A percentile compares a stretch with the other conserved stretches of the same genome.
Conservation (phyloP, 2,797 vertebrate species). For the Anguilla megastoma region DNA sequence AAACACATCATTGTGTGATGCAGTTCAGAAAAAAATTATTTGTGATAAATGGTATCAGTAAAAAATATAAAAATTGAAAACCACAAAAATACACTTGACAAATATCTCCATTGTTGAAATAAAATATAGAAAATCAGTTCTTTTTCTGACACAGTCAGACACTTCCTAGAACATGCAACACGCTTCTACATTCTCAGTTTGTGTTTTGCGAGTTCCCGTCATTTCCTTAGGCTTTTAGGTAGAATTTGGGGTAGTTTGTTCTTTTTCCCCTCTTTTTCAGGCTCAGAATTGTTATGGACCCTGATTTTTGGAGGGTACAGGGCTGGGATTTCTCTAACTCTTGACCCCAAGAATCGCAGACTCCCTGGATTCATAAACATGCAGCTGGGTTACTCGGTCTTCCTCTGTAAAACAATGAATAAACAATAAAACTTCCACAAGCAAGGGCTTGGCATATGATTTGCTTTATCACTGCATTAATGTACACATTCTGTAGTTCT, state of each 20-base stretch:
- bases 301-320: neutral
- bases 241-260: neutral
- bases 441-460: neutral
- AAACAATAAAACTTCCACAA: neutral
- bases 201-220: neutral
- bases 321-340: neutral
- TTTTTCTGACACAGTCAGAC: neutral
- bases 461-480: neutral
- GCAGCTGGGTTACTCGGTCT: neutral
- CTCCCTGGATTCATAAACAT: neutral
- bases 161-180: neutral
- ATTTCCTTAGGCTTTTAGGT: neutral
- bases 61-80: conserved; percentile 6
- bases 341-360: neutral
- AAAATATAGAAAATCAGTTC: neutral
- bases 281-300: neutral
- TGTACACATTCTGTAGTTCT: neutral
- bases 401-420: neutral
- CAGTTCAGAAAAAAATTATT: neutral
- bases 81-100: neutral
- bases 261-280: neutral
- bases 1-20: neutral
- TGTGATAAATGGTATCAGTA: neutral
- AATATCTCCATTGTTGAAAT: neutral
- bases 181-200: neutral